Conservation (phyloP, 2,888 invertebrate genomes). For the Saturnia pavonia region DNA sequence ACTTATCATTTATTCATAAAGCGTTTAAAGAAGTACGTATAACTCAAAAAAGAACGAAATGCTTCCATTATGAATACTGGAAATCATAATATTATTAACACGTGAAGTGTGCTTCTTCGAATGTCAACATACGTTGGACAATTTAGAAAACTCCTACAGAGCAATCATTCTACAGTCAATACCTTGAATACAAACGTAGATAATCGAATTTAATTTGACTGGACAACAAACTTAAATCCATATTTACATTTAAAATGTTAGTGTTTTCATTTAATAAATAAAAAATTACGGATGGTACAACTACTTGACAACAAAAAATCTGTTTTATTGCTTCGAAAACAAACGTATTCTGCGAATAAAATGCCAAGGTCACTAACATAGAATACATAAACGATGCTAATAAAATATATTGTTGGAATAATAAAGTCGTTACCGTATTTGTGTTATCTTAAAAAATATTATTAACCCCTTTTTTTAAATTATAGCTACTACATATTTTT, state of each 20-base stretch:
- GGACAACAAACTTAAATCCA: neutral
- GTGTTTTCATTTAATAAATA: neutral
- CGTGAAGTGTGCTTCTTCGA: too few relatives aligned
- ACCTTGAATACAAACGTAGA: neutral
- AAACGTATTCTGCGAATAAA: constrained; percentile 7
- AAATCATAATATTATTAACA: too few relatives aligned
- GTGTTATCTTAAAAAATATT: neutral
- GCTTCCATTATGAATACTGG: too few relatives aligned
- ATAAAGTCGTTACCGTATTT: neutral
- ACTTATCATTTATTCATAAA: too few relatives aligned
- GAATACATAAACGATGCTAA: neutral
- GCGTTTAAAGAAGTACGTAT: too few relatives aligned
- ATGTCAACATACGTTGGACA: too few relatives aligned
- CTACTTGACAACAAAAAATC: neutral
- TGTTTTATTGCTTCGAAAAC: constrained; percentile 3
- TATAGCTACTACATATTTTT: too few relatives aligned
- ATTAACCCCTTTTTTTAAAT: too few relatives aligned
- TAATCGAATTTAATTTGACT: neutral
- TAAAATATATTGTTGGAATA: constrained; percentile 1
- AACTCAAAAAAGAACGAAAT: too few relatives aligned
- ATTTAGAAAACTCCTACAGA: neutral
- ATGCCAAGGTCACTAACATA: neutral
- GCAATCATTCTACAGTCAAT: constrained; percentile 27
- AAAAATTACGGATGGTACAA: neutral
- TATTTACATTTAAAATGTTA: neutral